A percentile compares a stretch with the other conserved stretches of the same genome.
These are phyloP conservation scores for Lepidothrix coronata DNA, from an alignment of 2,113 vertebrate species.

Conservation along the genomic window DNA sequence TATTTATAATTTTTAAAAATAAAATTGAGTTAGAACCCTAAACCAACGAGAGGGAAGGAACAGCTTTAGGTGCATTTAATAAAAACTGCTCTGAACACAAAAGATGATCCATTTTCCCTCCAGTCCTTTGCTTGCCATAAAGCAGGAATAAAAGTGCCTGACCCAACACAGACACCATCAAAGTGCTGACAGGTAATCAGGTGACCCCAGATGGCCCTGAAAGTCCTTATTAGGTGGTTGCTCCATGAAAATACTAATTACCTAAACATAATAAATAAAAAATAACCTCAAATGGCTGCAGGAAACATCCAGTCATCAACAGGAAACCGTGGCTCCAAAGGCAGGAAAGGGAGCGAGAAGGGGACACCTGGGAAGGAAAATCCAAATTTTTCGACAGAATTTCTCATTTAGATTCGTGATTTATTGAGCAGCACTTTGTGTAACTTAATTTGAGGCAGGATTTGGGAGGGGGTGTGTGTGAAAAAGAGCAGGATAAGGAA, in stretches of 20 bases:
- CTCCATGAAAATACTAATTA: neutral
- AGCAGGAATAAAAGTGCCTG: neutral
- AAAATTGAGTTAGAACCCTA: neutral
- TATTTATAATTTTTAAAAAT: neutral
- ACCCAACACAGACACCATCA: neutral
- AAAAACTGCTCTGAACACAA: neutral
- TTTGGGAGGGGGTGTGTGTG: rapidly evolving
- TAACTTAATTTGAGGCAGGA: neutral
- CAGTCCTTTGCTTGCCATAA: neutral
- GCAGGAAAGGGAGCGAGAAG: neutral
- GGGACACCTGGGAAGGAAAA: neutral
- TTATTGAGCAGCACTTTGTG: neutral
- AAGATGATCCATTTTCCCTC: neutral
- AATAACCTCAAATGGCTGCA: neutral
- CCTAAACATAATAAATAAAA: no score
- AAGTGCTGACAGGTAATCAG: neutral
- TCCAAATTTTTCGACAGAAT: neutral
- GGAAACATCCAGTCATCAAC: neutral
- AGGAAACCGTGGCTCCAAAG: neutral
- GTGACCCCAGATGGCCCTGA: neutral
- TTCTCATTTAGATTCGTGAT: neutral
- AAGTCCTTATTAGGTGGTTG: neutral
- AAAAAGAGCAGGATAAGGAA: neutral
- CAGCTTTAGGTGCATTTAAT: neutral
- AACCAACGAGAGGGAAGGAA: neutral